Base-by-base conservation (phyloP, 92 coral and sea anemone genomes). In the Porites cylindrica region DNA sequence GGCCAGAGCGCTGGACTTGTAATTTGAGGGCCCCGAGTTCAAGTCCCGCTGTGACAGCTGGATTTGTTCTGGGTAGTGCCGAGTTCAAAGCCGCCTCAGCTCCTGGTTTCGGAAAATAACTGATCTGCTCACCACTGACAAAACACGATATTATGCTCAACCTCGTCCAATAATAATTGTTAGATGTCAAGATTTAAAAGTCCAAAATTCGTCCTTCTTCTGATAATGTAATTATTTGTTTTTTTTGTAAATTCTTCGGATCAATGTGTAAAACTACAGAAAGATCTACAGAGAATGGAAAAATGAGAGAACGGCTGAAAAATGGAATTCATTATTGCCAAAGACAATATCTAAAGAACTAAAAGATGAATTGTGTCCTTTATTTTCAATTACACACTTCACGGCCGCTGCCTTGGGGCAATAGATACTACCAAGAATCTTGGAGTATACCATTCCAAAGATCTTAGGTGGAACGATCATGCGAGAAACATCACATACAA, bases 341-440 rank as follows among this genome's bases (percentile, higher is more conserved):
- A 88, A 64, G 50, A 82, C 20, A 69, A 88, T 47, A 77, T 73
- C 68, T 38, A 74, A 54, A 78, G 88, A 59, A 51, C 82, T 6
- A 23, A 83, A 38, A 52, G 84, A 63, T 26, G n/a, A 14, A 18
- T 23, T 47, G 51, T 23, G 19, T 72, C 72, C 72, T 20, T 67
- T 67, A 67, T 67, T 38, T 67, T 67, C 72, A 67, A 67, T 43
- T 8, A 67, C 32, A 67, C 72, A 38, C 47, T 38, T 38, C 47
- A 38, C 47, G 83, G 78, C 61, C 18, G 59, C 51, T 11, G 23
- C 51, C 89, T 89, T 12, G 89, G 78, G 13, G 76, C 64, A 43
- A 65, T 59, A 60, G 75, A 79, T 20, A 38, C 80, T n/a, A 84
- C 86, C 66, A 89, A 85, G 76, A 64, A 88, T 38, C 91, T 82